Base-by-base conservation (phyloP, 2,113 vertebrate species). In the Nansenia antarctica region DNA sequence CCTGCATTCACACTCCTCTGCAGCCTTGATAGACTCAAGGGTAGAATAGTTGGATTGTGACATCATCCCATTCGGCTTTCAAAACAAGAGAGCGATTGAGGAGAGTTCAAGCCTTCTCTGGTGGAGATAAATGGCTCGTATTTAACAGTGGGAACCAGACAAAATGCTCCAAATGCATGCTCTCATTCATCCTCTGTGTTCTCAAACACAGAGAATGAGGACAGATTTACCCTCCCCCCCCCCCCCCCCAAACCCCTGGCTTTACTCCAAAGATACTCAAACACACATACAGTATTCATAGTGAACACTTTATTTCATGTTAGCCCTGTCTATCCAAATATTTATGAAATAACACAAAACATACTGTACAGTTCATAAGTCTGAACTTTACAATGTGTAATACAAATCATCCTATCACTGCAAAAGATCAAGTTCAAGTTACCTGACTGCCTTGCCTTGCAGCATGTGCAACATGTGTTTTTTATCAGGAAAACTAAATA, bases 401-500 rank as follows among this genome's bases (percentile, higher is more conserved):
- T n/a, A 22, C 26, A 45, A 72, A 18, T 65, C 52, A 12, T 42
- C 34, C 26, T 26, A 49, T 49, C 15, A 22, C 20, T 22, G 45
- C 45, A 49, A 20, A 49, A 42, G 9, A 49, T 49, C 9, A 49
- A 15, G 20, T n/a, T 49, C 45, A 20, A 73, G 75, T 67, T 31
- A 60, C 85, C 79, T 84, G 81, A 82, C 86, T 81, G 58, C 66
- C 65, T 1, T 81, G 58, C 66, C 65, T 1, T 5, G 76, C 72
- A 77, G 62, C 63, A 64, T n/a, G n/a, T n/a, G n/a, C n/a, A 75
- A 78, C 83, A 85, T 83, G 73, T 90, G 87, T 77, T 79, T 84
- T 85, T 82, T 86, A 89, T 91, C 87, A 85, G 59, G 70, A 69
- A 49, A 70, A 64, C 59, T 77, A 83, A 77, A 76, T 1, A 76